Evolutionary conservation across 2,888 invertebrate genomes (phyloP).

Genomic region (Aphidius colemani): DNA sequence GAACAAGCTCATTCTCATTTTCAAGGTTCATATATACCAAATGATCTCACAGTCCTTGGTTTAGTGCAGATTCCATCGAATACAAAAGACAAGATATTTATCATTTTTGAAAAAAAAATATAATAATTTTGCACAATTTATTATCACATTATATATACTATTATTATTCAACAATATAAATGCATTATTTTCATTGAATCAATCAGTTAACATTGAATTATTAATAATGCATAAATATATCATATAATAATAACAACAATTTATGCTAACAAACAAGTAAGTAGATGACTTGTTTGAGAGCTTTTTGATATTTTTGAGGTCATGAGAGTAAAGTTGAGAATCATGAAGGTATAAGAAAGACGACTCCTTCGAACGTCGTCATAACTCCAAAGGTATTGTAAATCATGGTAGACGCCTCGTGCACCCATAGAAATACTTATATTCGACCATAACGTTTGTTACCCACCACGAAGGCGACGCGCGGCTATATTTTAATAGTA

Average conservation of each 20-base stretch:
- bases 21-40: slow-evolving; percentile 19
- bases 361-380: slow-evolving; percentile 41
- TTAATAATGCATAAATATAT: no score
- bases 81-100: neutral
- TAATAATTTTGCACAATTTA: no score
- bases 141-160: no score
- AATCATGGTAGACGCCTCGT: slow-evolving; percentile 55
- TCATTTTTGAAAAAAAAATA: no score
- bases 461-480: slow-evolving; percentile 51
- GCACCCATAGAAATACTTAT: slow-evolving; percentile 57
- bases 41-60: slow-evolving; percentile 17
- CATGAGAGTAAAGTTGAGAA: slow-evolving; percentile 12
- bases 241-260: no score
- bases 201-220: no score
- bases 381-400: slow-evolving; percentile 56
- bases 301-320: slow-evolving; percentile 24
- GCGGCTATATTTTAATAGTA: slow-evolving; percentile 56
- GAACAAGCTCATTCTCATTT: slow-evolving; percentile 17
- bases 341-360: slow-evolving; percentile 15
- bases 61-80: slow-evolving; percentile 12
- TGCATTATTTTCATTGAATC: no score
- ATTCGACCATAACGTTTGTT: slow-evolving; percentile 54
- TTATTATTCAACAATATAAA: no score
- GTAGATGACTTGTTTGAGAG: no score
- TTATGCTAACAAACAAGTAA: no score